Evolutionary conservation across 2,888 invertebrate species (phyloP).

Genomic region (Linnaemya vulpina): DNA sequence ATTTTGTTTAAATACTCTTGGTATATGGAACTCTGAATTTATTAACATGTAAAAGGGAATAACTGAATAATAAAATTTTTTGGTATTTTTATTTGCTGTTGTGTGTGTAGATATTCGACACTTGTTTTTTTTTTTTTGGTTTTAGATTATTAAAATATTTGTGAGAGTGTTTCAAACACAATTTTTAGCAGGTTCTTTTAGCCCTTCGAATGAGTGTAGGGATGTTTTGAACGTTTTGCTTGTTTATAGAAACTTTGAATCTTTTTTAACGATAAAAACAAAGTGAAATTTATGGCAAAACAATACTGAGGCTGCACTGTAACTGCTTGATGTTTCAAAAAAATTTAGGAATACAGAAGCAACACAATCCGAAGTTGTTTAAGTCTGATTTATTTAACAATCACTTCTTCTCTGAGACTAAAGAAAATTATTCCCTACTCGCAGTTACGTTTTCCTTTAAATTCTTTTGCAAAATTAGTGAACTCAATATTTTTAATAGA

Average conservation of each 20-base stretch:
- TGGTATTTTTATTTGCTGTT: slow-evolving; percentile 7
- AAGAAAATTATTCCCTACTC: no score
- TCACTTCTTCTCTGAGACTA: no score
- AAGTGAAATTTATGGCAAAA: no score
- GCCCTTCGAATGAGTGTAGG: neutral
- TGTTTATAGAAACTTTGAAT: neutral
- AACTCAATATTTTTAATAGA: no score
- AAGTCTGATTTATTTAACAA: no score
- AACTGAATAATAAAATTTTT: slow-evolving; percentile 37
- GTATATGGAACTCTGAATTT: slow-evolving; percentile 45
- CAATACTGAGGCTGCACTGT: no score
- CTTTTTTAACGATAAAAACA: no score
- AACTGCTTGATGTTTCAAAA: no score
- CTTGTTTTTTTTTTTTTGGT: slow-evolving; percentile 9
- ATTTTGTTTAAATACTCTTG: slow-evolving; percentile 42
- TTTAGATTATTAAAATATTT: slow-evolving; percentile 20
- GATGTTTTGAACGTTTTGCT: neutral
- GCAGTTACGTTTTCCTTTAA: no score
- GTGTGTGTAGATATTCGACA: slow-evolving; percentile 14
- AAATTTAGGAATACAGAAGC: no score
- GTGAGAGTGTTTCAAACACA: slow-evolving; percentile 20
- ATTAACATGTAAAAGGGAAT: slow-evolving; percentile 45
- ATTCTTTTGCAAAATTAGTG: no score
- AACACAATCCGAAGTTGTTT: no score
- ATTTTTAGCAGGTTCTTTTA: slow-evolving; percentile 8